Evolutionary conservation across 2,113 vertebrate species (phyloP).

Genomic region (Sinocyclocheilus anophthalmus): DNA sequence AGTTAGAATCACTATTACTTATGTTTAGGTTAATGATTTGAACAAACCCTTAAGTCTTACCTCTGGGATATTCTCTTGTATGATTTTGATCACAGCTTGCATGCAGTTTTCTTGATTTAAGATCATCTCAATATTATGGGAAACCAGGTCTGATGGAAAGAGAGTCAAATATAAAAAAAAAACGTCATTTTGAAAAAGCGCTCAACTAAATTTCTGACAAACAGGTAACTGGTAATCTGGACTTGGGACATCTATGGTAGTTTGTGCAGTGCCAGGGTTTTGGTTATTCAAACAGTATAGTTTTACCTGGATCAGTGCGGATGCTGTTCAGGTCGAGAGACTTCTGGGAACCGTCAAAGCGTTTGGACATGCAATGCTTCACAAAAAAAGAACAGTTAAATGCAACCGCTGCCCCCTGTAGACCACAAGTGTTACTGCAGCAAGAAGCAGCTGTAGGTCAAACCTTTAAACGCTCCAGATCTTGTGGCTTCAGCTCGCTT

Average conservation of each 20-base stretch:
- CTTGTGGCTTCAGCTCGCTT: slow-evolving; percentile 72
- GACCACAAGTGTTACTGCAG: not conserved
- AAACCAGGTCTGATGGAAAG: slow-evolving; percentile 73
- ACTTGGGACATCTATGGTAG: not conserved
- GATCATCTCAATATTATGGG: slow-evolving; percentile 82
- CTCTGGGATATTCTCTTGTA: slow-evolving; percentile 90
- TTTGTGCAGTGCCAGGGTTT: not conserved
- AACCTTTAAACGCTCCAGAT: slow-evolving; percentile 76
- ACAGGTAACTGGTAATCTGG: not conserved
- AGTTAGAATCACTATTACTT: not conserved
- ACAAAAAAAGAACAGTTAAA: slow-evolving; percentile 19
- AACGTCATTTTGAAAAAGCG: not conserved
- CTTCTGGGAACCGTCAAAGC: slow-evolving; percentile 84
- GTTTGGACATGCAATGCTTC: slow-evolving; percentile 87
- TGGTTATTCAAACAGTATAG: not conserved
- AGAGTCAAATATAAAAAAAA: not conserved
- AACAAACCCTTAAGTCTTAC: slow-evolving; percentile 64
- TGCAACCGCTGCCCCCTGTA: not conserved
- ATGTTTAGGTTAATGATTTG: not conserved
- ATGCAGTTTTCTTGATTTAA: slow-evolving; percentile 82
- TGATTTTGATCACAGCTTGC: slow-evolving; percentile 81
- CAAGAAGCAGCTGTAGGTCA: not conserved
- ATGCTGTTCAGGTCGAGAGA: slow-evolving; percentile 86
- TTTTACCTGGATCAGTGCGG: slow-evolving; percentile 82
- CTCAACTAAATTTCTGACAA: not conserved